phyloP scores from a whole-genome alignment of 2,797 vertebrate species.

The Ctenopoma kingsleyae region DNA sequence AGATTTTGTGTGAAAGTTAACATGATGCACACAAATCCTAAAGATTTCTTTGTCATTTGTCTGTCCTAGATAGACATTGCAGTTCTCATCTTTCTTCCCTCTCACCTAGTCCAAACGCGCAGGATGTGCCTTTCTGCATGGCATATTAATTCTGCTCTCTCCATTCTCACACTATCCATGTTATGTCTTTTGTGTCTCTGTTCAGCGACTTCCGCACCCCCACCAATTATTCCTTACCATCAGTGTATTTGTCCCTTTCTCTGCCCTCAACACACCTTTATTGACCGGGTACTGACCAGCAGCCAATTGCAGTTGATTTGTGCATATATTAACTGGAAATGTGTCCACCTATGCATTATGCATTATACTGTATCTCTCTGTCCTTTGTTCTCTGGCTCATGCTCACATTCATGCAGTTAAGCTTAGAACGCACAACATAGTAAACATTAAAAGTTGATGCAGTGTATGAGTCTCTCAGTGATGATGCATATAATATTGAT shows the following conservation, averaged over 20 bases:
- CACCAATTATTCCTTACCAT: not conserved
- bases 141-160: not conserved
- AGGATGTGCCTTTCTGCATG: not conserved
- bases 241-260: constrained; percentile 31
- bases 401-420: constrained; percentile 2
- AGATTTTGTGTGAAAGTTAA: constrained; percentile 16
- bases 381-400: constrained; percentile 16
- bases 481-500: constrained; percentile 27
- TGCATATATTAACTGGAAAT: constrained; percentile 59
- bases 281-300: constrained; percentile 55
- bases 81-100: not conserved
- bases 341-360: constrained; percentile 60
- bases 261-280: constrained; percentile 36
- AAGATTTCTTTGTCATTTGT: not conserved
- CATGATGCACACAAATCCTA: constrained; percentile 7
- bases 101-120: not conserved
- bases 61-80: not conserved
- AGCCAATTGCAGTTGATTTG: constrained; percentile 35
- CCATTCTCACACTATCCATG: constrained; percentile 7
- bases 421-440: not conserved
- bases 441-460: constrained; percentile 5
- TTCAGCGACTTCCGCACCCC: constrained; percentile 4
- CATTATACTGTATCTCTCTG: constrained; percentile 46
- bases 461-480: constrained; percentile 2
- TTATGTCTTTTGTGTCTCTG: constrained; percentile 16